phyloP scores from a whole-genome alignment of 2,113 vertebrate genomes.

The Platycercus adscitus region DNA sequence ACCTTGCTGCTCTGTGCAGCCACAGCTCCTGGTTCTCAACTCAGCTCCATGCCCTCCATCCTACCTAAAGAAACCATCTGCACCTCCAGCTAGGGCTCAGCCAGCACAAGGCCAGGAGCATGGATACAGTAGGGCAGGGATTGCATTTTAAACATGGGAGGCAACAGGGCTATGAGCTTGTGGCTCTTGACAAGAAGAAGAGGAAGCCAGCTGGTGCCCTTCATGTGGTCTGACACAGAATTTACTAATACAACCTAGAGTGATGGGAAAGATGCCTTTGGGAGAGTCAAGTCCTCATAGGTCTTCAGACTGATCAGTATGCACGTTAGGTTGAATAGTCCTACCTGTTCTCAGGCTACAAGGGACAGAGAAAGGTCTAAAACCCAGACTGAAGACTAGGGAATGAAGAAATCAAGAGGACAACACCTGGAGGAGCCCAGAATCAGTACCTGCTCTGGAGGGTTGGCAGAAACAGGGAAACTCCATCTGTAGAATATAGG shows the following conservation, averaged over 20 bases:
- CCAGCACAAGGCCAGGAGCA: background rate
- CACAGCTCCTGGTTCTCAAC: background rate
- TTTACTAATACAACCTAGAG: background rate
- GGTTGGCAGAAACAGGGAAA: constrained; percentile 30
- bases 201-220: background rate
- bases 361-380: background rate
- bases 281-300: background rate
- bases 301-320: background rate
- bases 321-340: background rate
- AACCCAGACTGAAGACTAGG: background rate
- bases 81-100: background rate
- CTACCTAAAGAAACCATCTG: background rate
- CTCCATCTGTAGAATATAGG: constrained; percentile 36
- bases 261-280: background rate
- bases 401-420: constrained; percentile 10
- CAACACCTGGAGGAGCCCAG: constrained; percentile 11
- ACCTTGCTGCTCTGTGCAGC: background rate
- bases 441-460: constrained; percentile 48
- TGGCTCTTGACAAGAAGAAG: background rate
- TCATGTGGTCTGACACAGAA: background rate
- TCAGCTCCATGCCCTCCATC: background rate
- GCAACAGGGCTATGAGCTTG: background rate
- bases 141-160: background rate
- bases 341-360: background rate
- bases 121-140: fast-evolving